Conservation (phyloP, 2,113 vertebrate genomes). For the Atrichornis clamosus region DNA sequence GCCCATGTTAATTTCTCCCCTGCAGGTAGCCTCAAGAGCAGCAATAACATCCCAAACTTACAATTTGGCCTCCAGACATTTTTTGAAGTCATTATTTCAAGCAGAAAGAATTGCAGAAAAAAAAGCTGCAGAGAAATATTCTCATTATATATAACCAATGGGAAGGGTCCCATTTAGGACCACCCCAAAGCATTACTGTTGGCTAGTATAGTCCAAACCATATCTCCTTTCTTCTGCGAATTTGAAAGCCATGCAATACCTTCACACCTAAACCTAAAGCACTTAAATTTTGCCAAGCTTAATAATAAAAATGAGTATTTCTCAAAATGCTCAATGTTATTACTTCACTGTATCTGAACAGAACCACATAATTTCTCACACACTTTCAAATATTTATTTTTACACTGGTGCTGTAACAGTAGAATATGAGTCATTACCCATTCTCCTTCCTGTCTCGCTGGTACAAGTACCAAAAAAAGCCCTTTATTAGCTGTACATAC, state of each 20-base stretch:
- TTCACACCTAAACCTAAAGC: not conserved
- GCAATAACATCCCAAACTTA: not conserved
- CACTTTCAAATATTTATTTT: not conserved
- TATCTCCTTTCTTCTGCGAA: not conserved
- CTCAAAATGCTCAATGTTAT: not conserved
- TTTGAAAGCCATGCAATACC: not conserved
- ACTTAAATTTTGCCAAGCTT: not conserved
- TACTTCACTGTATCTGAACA: not conserved
- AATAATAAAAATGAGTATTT: not conserved
- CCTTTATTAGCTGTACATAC: not conserved
- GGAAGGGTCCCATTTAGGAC: not conserved
- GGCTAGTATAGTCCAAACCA: not conserved
- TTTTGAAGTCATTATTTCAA: not conserved
- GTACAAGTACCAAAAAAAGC: not conserved
- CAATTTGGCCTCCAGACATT: not conserved
- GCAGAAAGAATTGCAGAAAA: not conserved
- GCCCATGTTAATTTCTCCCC: not conserved
- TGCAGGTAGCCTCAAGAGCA: not conserved
- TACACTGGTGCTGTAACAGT: not conserved
- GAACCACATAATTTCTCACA: fast-evolving
- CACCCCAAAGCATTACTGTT: not conserved
- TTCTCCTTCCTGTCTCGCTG: not conserved
- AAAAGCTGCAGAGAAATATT: not conserved
- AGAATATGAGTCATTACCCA: not conserved
- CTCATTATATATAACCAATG: not conserved